Evolutionary conservation across 2,797 vertebrate genomes (phyloP), one percentile per base, ranked within the genome.

Genomic region (Chelonia mydas): DNA sequence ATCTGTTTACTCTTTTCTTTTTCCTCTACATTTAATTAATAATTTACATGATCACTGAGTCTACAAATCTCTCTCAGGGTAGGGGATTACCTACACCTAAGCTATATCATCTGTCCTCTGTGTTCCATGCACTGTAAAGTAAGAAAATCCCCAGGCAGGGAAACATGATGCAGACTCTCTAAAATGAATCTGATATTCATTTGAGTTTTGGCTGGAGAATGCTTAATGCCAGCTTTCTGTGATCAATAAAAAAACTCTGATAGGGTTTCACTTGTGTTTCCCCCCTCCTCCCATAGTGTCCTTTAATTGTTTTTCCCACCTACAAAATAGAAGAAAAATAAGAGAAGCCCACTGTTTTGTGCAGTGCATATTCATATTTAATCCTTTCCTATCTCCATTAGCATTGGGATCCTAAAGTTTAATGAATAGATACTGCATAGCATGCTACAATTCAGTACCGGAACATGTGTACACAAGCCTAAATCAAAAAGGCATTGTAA

Each of bases 21-120:
- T 97, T 96, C 87, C 96, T 98, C 89, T 98, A 96, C 89, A 97
- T 97, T 97, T 97, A 98, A 96, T 97, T 97, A 99, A 99, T 98
- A 98, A 98, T 98, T 98, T 98, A 98, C 98, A 95, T 88, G 95
- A 95, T 97, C 91, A 81, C 89, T 95, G 96, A 91, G 95, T 98
- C 95, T 98, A 98, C 94, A 98, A 97, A 65, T 95, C 15, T 79
- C 5, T 90, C 89, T 88, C 37, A 83, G 97, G 96, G 98, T 97
- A 97, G 92, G 94, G 94, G 97, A 97, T 97, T 97, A 97, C 89
- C 16, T 92, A 13, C 68, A 96, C 93, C 87, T 96, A 97, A 98
- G 97, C 97, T 86, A 95, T 97, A 98, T 98, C 97, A 96, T 98
- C 98, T 98, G 96, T 97, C 96, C 97, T 89, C 97, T 97, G 95